A percentile compares a stretch with the other conserved stretches of the same genome.
Evolutionary conservation across 1,140 invertebrate species (phyloP).

Genomic region (Sitodiplosis mosellana): DNA sequence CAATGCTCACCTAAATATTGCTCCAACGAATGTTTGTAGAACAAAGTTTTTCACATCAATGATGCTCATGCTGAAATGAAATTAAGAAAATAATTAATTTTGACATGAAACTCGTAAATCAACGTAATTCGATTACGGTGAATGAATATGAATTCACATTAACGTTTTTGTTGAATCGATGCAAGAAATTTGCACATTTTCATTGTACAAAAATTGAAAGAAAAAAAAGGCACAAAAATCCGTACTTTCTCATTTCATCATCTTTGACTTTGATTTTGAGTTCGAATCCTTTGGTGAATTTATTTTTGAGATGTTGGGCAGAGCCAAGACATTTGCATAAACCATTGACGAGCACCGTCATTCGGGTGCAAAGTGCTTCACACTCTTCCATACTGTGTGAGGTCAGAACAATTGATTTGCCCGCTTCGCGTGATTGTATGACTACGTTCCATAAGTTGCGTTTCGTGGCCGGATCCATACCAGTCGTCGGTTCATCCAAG

Average conservation of each 20-base stretch:
- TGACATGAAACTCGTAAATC: no score
- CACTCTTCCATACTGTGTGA: slow-evolving; percentile 41
- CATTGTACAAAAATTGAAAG: no score
- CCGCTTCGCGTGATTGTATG: slow-evolving; percentile 34
- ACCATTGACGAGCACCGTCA: slow-evolving; percentile 80
- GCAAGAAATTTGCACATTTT: no score
- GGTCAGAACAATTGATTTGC: slow-evolving; percentile 47
- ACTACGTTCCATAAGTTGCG: slow-evolving; percentile 60
- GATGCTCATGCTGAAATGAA: no score
- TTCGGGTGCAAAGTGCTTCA: slow-evolving; percentile 65
- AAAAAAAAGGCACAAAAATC: no score
- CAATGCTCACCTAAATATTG: no score
- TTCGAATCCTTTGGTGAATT: slow-evolving; percentile 46
- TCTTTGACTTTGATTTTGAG: slow-evolving; percentile 18
- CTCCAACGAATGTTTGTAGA: no score
- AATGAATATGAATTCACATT: no score
- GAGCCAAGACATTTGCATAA: slow-evolving; percentile 51
- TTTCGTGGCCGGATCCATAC: slow-evolving; percentile 70
- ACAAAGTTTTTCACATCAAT: no score
- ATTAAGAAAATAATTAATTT: no score
- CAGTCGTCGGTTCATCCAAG: slow-evolving; percentile 66
- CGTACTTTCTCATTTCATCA: slow-evolving; percentile 4
- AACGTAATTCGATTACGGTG: no score
- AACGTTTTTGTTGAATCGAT: no score
- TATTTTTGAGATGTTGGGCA: slow-evolving; percentile 47